Evolutionary conservation across 2,888 invertebrate genomes (phyloP), one percentile per base, ranked within the genome.

Genomic region (Noctuana brunneofusca): DNA sequence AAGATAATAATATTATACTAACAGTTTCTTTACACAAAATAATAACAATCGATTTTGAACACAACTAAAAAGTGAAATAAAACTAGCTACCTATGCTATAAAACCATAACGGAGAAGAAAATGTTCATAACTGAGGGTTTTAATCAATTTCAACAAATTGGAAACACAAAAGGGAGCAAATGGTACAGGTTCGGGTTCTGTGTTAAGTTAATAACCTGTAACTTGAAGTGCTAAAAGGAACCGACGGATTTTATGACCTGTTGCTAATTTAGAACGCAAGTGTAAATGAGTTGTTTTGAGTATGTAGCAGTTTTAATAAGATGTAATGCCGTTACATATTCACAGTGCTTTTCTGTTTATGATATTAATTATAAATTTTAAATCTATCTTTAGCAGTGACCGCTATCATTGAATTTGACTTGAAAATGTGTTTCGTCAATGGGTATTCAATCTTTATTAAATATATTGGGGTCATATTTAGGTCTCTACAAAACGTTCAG

Each of bases 181-280:
- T 43, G 43, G 43, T 74, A 77, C 81, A 81, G 79, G 79, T 82
- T 81, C 71, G 74, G 65, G 66, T 64, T 58, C 76, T 81, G 82
- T 84, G 84, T 85, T 84, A 79, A 76, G 71, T 80, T 84, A 83
- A 80, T 78, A 78, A 81, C 82, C 73, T 71, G 80, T 79, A 81
- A 80, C 72, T 66, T 66, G 78, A 82, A 74, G 79, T 81, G 83
- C 73, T 83, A 84, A 87, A 87, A 84, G 84, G 81, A 83, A 79
- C 80, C 78, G 77, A 76, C 74, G 67, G 68, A 73, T 71, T 84
- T 86, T 85, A 86, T 78, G 72, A 74, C 77, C 78, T 66, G 75
- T 80, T 74, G 80, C 81, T 73, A 81, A 85, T 84, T 82, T 77
- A 69, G 76, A 76, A 74, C 73, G 55, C 62, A 20, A 55, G 50